Evolutionary conservation across 2,888 invertebrate genomes (phyloP).

Genomic region (Parapristionchus giblindavisi): DNA sequence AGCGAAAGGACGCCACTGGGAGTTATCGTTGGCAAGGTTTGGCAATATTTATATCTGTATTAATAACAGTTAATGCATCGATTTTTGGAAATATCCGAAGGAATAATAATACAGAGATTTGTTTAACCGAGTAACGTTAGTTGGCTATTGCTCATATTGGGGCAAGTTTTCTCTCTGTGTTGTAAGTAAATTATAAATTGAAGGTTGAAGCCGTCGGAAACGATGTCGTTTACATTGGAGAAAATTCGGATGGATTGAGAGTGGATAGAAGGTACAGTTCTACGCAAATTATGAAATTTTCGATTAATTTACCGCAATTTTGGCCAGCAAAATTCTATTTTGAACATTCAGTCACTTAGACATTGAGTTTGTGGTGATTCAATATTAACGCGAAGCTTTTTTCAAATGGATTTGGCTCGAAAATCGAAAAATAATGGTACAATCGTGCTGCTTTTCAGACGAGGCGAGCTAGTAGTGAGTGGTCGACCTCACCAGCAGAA

Average conservation of each 20-base stretch:
- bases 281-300: neutral
- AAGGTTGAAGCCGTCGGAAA: slow-evolving; percentile 3
- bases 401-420: no score
- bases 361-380: no score
- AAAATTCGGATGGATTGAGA: slow-evolving; percentile 1
- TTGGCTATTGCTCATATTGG: no score
- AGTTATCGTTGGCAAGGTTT: slow-evolving; percentile 12
- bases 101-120: neutral
- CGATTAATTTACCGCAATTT: neutral
- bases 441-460: no score
- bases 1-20: slow-evolving; percentile 5
- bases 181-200: no score
- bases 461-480: neutral
- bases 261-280: slow-evolving; percentile 6
- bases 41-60: neutral
- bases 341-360: no score
- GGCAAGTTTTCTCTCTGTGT: no score
- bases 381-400: no score
- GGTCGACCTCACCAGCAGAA: neutral
- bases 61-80: neutral
- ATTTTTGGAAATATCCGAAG: neutral
- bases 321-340: no score
- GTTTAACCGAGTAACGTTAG: no score
- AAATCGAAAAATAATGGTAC: no score
- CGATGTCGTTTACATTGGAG: neutral